A percentile compares a stretch with the other conserved stretches of the same genome.
phyloP scores from a whole-genome alignment of 2,113 vertebrate genomes.

The Perognathus longimembris region DNA sequence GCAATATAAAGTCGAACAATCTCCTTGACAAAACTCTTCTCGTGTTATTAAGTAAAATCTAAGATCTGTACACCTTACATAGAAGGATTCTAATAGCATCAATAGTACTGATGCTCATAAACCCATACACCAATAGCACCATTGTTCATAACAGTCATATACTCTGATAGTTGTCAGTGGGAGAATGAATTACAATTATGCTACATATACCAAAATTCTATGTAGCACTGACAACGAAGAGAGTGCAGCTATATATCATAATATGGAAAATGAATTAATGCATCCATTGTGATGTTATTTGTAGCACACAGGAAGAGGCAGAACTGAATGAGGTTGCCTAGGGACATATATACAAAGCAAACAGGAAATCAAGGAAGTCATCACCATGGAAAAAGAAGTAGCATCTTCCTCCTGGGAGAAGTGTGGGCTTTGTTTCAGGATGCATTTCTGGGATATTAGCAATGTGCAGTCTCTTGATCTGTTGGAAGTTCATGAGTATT shows the following conservation, averaged over 20 bases:
- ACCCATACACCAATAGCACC: fast-evolving
- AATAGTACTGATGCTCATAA: neutral
- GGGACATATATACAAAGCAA: neutral
- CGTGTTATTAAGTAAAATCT: neutral
- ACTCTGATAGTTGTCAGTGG: neutral
- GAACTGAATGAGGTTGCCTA: neutral
- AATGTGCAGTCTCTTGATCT: neutral
- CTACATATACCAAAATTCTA: neutral
- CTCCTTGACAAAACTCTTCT: neutral
- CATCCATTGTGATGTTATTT: neutral
- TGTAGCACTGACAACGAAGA: neutral
- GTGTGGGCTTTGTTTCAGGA: neutral
- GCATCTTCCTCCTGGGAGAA: neutral
- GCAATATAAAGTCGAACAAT: neutral
- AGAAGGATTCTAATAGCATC: neutral
- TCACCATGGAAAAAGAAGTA: neutral
- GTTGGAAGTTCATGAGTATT: neutral
- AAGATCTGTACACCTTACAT: neutral
- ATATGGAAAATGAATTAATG: neutral
- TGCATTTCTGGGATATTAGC: neutral
- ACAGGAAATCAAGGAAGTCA: neutral
- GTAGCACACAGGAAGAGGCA: neutral
- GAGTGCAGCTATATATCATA: neutral
- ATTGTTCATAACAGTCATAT: neutral
- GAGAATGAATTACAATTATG: neutral